A percentile compares a stretch with the other conserved stretches of the same genome.
Conservation (phyloP, 2,888 invertebrate genomes). For the Philaethria dido region DNA sequence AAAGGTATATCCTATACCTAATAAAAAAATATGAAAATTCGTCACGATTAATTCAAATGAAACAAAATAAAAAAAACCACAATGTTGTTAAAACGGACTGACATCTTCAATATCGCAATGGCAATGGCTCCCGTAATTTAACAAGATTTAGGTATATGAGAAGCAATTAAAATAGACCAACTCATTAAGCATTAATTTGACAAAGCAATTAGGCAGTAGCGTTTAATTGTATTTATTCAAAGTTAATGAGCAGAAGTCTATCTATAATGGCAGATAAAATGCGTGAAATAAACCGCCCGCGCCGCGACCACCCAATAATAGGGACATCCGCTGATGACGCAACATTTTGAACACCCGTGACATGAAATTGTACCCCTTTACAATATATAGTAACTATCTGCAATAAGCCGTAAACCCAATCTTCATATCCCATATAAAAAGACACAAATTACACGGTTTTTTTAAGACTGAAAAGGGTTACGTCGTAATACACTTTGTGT, state of each 20-base stretch:
- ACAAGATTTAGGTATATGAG: constrained; percentile 8
- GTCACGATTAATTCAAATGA: too few relatives aligned
- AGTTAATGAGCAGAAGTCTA: constrained; percentile 35
- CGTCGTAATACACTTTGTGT: too few relatives aligned
- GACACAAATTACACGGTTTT: too few relatives aligned
- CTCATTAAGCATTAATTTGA: constrained; percentile 33
- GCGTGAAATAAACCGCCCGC: constrained; percentile 71
- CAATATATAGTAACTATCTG: neutral
- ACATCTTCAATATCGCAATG: too few relatives aligned
- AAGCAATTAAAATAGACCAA: constrained; percentile 20
- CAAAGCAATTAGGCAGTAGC: constrained; percentile 26
- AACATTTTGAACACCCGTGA: constrained; percentile 12
- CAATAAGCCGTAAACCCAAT: neutral
- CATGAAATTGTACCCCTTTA: constrained; percentile 1
- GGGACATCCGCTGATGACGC: constrained; percentile 38
- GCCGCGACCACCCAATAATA: constrained; percentile 73
- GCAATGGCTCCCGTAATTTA: too few relatives aligned
- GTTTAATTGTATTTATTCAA: constrained; percentile 39
- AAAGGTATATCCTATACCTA: too few relatives aligned
- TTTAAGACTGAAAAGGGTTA: too few relatives aligned
- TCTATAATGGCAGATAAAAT: constrained; percentile 58
- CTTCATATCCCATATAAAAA: neutral
- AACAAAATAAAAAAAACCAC: too few relatives aligned
- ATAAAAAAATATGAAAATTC: too few relatives aligned
- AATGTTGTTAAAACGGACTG: too few relatives aligned